Evolutionary conservation across 2,113 vertebrate species (phyloP), one percentile per base, ranked within the genome.

Genomic region (Clarias macrocephalus): DNA sequence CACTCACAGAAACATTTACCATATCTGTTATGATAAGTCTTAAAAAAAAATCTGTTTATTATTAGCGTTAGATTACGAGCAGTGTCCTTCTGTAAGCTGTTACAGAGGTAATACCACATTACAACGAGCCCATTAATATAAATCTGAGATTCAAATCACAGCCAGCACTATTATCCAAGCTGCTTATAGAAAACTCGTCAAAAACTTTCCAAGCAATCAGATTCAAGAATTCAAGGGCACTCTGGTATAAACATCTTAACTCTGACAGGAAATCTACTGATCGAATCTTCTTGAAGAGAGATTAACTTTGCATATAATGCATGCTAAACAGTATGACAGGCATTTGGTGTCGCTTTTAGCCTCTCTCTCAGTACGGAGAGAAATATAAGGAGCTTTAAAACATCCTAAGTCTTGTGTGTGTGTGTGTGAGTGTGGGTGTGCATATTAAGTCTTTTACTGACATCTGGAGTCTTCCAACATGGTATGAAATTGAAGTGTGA

Each of bases 331-430:
- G 63, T 52, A 37, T 63, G 54, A 80, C 81, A 86, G 76, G 68
- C 48, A 79, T 28, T 60, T 77, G 85, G 73, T 86, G 60, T 52
- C 37, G 83, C 37, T 80, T 72, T 48, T 63, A 65, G 56, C 88
- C 62, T 70, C 80, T 59, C 28, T 79, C 25, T 79, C 77, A 30
- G 54, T 56, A 54, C 63, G 62, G 48, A 21, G 48, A 62, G 37
- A 84, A 68, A 66, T 66, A 66, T 86, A 88, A 89, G 84, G 33
- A 75, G 89, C 57, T 90, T 84, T 86, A 65, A 59, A 89, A 85
- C 72, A 70, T 48, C 59, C 37, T 16, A 52, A 33, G 37, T 28
- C 28, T 25, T 68, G 57, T 73, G 80, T 68, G 88, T 37, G 30
- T 37, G 30, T 37, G 65, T 68, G 28, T 16, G 66, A 30, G 66